phyloP scores from a whole-genome alignment of 2,888 invertebrate species.

The Allacma fusca region DNA sequence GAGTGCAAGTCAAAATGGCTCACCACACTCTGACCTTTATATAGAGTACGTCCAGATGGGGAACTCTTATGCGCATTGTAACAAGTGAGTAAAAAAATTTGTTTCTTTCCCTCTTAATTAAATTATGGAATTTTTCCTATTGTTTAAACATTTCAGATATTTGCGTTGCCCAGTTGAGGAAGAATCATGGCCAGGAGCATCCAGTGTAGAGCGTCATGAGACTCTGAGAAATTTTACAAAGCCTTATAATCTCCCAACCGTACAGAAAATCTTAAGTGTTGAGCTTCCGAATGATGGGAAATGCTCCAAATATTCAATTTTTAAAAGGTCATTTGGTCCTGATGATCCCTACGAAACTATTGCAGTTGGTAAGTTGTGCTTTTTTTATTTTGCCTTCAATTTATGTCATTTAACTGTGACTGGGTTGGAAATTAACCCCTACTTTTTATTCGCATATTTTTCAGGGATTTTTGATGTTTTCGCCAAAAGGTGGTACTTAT shows the following conservation, averaged over 20 bases:
- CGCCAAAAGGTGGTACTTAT: too few relatives aligned
- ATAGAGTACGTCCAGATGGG: constrained; percentile 72
- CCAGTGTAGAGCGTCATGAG: constrained; percentile 31
- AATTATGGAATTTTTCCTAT: too few relatives aligned
- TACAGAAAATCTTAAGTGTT: constrained; percentile 24
- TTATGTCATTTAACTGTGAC: too few relatives aligned
- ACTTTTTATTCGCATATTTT: too few relatives aligned
- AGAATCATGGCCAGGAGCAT: constrained; percentile 22
- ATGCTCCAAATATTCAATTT: constrained; percentile 31
- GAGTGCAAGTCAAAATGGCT: constrained; percentile 69
- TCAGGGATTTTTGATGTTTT: too few relatives aligned
- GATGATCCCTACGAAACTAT: constrained; percentile 79
- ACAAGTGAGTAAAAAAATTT: constrained; percentile 70
- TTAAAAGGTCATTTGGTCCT: constrained; percentile 66
- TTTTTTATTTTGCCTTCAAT: too few relatives aligned
- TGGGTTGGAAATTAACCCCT: too few relatives aligned
- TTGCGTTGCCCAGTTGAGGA: constrained; percentile 65
- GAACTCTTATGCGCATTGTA: constrained; percentile 76
- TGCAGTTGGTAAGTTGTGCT: constrained; percentile 71
- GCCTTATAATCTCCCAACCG: not conserved
- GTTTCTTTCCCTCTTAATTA: constrained; percentile 74
- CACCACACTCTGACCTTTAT: constrained; percentile 71
- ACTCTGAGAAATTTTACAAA: constrained; percentile 25
- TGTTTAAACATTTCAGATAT: constrained; percentile 73
- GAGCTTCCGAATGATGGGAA: constrained; percentile 21